phyloP scores from a whole-genome alignment of 2,888 invertebrate species.

The Diarsia mendica region DNA sequence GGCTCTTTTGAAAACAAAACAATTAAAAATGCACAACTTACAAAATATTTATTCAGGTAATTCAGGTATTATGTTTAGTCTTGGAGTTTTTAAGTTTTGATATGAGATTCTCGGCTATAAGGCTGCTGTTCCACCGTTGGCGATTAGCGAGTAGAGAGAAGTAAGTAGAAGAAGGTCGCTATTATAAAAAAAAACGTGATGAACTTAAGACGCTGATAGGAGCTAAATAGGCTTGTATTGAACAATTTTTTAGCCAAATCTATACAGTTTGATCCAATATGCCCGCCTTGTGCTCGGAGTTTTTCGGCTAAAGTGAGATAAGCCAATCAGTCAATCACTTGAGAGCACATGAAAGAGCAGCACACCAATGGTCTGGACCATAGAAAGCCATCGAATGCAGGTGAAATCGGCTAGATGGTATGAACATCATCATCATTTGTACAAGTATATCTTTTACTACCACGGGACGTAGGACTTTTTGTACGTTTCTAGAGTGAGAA shows the following conservation, averaged over 20 bases:
- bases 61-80: constrained; percentile 22
- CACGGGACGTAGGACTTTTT: not conserved
- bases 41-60: constrained; percentile 41
- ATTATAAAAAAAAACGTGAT: not conserved
- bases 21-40: constrained; percentile 27
- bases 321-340: not conserved
- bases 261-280: not conserved
- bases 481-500: not conserved
- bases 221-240: too few species aligned
- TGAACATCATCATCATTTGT: not conserved
- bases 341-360: not conserved
- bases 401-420: not conserved
- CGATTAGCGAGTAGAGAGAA: not conserved
- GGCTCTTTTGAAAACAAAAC: constrained; percentile 9
- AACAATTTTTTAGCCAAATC: too few species aligned
- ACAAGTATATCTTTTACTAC: not conserved
- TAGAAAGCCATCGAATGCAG: not conserved
- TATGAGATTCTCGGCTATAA: not conserved
- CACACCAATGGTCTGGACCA: not conserved
- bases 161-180: not conserved
- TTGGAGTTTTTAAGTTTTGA: constrained; percentile 33
- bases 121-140: not conserved
- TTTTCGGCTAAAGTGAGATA: not conserved
- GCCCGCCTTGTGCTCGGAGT: not conserved
- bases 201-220: not conserved